Evolutionary conservation across 2,113 vertebrate species (phyloP), one percentile per base, ranked within the genome.

Genomic region (Noturus placidus): DNA sequence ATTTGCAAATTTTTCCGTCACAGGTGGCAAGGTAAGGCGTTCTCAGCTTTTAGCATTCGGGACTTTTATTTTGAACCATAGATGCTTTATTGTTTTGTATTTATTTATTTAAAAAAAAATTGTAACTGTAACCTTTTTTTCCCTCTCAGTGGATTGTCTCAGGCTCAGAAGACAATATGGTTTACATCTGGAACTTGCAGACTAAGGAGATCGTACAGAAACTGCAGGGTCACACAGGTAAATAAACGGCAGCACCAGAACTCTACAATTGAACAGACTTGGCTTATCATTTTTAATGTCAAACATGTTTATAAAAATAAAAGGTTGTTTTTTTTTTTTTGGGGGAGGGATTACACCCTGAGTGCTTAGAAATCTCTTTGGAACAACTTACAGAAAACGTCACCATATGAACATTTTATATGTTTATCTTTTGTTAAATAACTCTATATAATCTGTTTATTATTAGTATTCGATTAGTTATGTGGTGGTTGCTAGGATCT

Each of bases 201-300:
- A 99, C 98, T 0, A 99, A 99, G 95, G 98, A 99, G 96, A 97
- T 99, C 0, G 98, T 99, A 90, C 98, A 99, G 97, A 99, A 99
- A 89, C 93, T 99, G 89, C 98, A 99, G 91, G 98, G 98, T 30
- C 98, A 99, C 93, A 99, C 98, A 95, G 98, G 98, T 99, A 92
- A 77, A 14, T 9, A 50, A 52, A 25, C 2, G 5, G 14, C 38
- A 30, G 30, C 5, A 11, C 3, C 30, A 83, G 4, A 80, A 69
- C 19, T 22, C 33, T 35, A 70, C 38, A 74, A 4, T 19, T 11
- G 0, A 22, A 25, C 19, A 74, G 20, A 2, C 15, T 25, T 20
- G 1, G 17, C 4, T 33, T 33, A 15, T 69, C 65, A 33, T 30
- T 30, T 30, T 67, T 30, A 67, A 15, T 5, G 63, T 17, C 13